These are phyloP conservation scores for Leptinotarsa juncta DNA, from an alignment of 2,888 invertebrate genomes.

Conservation along the genomic window DNA sequence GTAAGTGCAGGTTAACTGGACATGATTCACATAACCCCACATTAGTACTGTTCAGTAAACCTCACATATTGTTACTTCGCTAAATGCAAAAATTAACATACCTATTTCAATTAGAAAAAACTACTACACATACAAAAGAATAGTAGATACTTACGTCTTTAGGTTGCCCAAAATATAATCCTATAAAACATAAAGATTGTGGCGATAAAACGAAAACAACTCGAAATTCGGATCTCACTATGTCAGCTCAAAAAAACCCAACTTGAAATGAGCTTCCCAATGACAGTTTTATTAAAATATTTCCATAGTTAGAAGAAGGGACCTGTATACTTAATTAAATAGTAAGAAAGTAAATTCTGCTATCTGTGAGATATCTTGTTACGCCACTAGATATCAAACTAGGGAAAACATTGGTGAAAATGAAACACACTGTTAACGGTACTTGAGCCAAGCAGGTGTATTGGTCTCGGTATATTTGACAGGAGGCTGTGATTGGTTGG, in stretches of 20 bases:
- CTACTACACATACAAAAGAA: conserved; percentile 13
- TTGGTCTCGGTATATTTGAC: too few relatives aligned
- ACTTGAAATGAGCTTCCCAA: neutral
- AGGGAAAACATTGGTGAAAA: too few relatives aligned
- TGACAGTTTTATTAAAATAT: neutral
- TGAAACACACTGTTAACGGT: too few relatives aligned
- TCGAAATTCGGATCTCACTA: conserved; percentile 6
- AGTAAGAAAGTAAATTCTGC: neutral
- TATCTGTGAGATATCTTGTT: too few relatives aligned
- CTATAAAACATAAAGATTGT: conserved; percentile 3
- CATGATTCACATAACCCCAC: conserved; percentile 15
- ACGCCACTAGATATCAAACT: too few relatives aligned
- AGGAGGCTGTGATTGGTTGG: too few relatives aligned
- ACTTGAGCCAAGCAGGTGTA: too few relatives aligned
- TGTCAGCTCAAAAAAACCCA: neutral
- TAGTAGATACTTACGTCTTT: conserved; percentile 11
- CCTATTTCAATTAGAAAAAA: neutral
- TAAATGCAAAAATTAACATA: conserved; percentile 4
- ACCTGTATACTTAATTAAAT: neutral
- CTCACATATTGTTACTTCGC: conserved; percentile 4
- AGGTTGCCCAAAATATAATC: conserved; percentile 7
- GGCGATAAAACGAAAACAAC: neutral
- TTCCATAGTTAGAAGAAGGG: conserved; percentile 10
- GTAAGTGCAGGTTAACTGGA: conserved; percentile 17
- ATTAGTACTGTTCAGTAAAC: conserved; percentile 4